Conservation (phyloP, 2,888 invertebrate genomes). For the Carterocephalus palaemon region DNA sequence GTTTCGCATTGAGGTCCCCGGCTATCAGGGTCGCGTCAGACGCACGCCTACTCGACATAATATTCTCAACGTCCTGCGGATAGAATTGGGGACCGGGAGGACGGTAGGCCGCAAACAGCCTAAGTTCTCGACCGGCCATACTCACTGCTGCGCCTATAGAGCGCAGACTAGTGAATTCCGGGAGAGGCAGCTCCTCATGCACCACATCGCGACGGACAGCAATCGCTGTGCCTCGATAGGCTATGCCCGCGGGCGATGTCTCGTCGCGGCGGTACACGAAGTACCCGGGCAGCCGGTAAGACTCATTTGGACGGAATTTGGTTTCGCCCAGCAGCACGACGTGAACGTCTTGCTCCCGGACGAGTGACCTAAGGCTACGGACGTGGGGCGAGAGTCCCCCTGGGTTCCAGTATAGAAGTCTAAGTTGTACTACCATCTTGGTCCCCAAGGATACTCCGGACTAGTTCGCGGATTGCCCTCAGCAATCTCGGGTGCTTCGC, state of each 20-base stretch:
- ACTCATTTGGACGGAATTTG: not conserved
- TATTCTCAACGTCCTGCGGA: no score
- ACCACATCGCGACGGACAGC: slow-evolving; percentile 1
- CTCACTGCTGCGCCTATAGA: not conserved
- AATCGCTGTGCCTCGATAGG: not conserved
- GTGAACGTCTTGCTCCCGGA: not conserved
- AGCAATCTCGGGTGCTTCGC: no score
- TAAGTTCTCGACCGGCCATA: not conserved
- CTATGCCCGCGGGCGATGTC: not conserved
- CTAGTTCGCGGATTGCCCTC: no score
- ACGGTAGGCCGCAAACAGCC: slow-evolving; percentile 2
- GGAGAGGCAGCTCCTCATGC: not conserved
- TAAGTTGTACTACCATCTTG: no score
- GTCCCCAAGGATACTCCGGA: no score
- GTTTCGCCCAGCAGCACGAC: slow-evolving; percentile 1
- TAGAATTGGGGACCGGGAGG: no score
- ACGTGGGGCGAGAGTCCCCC: no score
- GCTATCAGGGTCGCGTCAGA: no score
- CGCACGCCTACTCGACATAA: no score
- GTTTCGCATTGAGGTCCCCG: no score
- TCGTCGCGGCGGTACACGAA: slow-evolving; percentile 2
- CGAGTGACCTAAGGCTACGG: no score
- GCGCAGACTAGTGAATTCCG: not conserved
- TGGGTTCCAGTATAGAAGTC: no score
- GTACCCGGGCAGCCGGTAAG: not conserved